Conservation (phyloP, 2,888 invertebrate species). For the Cremastobaeus sp. region DNA sequence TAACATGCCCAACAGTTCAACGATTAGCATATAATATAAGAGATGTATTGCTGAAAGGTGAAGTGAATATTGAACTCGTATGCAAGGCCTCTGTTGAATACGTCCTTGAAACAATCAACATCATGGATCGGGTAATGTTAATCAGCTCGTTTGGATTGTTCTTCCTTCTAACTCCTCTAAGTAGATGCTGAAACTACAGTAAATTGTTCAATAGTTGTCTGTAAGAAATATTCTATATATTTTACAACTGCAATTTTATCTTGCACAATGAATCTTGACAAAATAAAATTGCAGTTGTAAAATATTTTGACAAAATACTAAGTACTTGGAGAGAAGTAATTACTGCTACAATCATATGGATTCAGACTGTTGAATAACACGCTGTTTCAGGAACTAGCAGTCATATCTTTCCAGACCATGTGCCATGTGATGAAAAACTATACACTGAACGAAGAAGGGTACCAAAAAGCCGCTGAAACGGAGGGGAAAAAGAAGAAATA, state of each 20-base stretch:
- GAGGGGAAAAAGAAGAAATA: conserved; percentile 54
- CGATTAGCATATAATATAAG: conserved; percentile 82
- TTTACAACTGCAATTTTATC: too few relatives aligned
- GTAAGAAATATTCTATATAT: too few relatives aligned
- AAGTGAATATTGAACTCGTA: conserved; percentile 77
- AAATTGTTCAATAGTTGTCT: too few relatives aligned
- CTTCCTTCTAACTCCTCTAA: neutral
- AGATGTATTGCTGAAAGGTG: conserved; percentile 78
- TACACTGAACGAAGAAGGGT: conserved; percentile 57
- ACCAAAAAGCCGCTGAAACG: conserved; percentile 10
- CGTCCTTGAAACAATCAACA: conserved; percentile 81
- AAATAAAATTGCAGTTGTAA: too few relatives aligned
- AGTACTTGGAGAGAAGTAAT: too few relatives aligned
- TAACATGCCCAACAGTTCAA: conserved; percentile 83
- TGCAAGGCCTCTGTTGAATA: conserved; percentile 77
- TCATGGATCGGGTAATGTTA: conserved; percentile 69
- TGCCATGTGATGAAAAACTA: conserved; percentile 74
- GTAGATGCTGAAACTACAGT: neutral
- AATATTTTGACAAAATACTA: too few relatives aligned
- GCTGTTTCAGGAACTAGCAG: conserved; percentile 72
- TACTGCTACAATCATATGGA: too few relatives aligned
- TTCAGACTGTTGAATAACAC: too few relatives aligned
- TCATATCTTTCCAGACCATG: conserved; percentile 74
- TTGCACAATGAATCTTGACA: too few relatives aligned
- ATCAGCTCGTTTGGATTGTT: neutral